Conservation (phyloP, 2,888 invertebrate genomes). For the Chydorus sphaericus region DNA sequence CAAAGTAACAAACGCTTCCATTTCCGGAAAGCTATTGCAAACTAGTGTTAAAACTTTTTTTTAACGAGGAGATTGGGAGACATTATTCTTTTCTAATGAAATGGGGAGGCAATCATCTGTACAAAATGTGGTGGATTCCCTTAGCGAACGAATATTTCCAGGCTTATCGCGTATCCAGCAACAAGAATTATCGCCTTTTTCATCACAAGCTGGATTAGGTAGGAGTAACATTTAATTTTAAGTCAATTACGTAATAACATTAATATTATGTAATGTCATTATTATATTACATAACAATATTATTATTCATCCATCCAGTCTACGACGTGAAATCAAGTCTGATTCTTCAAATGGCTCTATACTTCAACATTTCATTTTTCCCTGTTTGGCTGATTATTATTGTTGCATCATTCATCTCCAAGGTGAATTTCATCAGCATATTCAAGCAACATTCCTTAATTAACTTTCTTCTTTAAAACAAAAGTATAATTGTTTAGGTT, state of each 20-base stretch:
- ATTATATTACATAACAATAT: no score
- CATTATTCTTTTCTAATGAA: no score
- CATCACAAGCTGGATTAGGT: background rate
- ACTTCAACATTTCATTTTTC: slow-evolving; percentile 5
- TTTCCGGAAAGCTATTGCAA: background rate
- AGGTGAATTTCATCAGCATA: background rate
- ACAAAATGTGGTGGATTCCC: background rate
- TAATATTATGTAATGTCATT: no score
- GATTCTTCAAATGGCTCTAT: slow-evolving; percentile 3
- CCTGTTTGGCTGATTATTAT: slow-evolving; percentile 1
- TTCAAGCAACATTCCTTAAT: background rate
- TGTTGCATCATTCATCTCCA: background rate
- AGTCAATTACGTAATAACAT: background rate
- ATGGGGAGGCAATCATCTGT: background rate
- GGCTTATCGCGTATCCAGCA: background rate
- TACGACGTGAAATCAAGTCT: slow-evolving; percentile 9
- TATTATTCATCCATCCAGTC: background rate
- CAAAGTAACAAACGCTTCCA: background rate
- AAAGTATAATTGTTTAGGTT: background rate
- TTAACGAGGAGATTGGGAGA: no score
- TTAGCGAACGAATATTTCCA: background rate
- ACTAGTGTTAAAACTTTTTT: no score
- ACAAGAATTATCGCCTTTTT: background rate
- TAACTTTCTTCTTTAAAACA: background rate
- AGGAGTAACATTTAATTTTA: background rate